A percentile compares a stretch with the other conserved stretches of the same genome.
These are phyloP conservation scores for Enteromius mattozi DNA, from an alignment of 2,797 vertebrate species.

Conservation along the genomic window DNA sequence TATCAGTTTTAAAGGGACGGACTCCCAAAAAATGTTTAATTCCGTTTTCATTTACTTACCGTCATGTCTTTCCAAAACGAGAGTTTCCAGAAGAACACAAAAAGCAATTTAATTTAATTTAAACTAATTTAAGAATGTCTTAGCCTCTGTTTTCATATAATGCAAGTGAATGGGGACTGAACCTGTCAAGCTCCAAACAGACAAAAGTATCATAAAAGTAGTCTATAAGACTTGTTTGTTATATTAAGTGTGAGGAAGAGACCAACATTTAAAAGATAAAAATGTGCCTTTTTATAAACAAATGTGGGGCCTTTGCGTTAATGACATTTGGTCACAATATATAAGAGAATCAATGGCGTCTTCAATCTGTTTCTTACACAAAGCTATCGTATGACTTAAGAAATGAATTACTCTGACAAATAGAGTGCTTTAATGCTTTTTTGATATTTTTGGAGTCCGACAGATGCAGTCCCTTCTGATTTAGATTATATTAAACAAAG, in stretches of 20 bases:
- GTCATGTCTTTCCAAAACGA: neutral
- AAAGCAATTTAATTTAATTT: neutral
- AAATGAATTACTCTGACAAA: neutral
- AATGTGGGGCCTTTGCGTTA: neutral
- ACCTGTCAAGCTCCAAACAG: neutral
- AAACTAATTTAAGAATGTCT: neutral
- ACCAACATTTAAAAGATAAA: neutral
- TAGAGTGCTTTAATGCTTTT: neutral
- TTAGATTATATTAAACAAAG: neutral
- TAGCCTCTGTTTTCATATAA: neutral
- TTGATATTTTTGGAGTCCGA: neutral
- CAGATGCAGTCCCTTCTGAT: neutral
- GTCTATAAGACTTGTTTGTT: neutral
- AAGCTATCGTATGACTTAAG: too few species aligned
- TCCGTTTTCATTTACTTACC: neutral
- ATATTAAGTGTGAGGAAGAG: neutral
- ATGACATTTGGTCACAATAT: neutral
- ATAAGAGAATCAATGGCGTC: neutral
- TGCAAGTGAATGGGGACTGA: neutral
- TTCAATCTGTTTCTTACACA: neutral
- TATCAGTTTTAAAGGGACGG: constrained; percentile 13
- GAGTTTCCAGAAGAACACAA: neutral
- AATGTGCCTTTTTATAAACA: neutral
- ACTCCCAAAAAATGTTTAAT: neutral
- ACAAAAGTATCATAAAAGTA: constrained; percentile 10